These are phyloP conservation scores for Platysternon megacephalum DNA, from an alignment of 2,113 vertebrate species.

Conservation along the genomic window DNA sequence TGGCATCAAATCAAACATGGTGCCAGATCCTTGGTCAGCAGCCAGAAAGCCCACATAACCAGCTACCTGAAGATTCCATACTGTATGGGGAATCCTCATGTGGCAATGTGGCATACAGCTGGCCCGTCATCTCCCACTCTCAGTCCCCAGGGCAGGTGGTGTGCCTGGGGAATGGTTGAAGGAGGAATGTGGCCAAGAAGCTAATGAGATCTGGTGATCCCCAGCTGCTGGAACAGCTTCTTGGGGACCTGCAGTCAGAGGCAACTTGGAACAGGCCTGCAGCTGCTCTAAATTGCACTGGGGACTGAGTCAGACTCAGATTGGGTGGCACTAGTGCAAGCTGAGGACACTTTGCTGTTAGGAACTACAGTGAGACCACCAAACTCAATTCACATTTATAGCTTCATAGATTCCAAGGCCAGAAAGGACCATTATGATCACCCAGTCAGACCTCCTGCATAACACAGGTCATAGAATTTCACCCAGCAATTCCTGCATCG, in stretches of 20 bases:
- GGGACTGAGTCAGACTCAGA: background rate
- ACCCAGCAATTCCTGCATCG: background rate
- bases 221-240: background rate
- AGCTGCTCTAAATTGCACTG: background rate
- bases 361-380: background rate
- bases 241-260: too few relatives aligned
- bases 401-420: background rate
- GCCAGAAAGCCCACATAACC: background rate
- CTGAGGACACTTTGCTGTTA: background rate
- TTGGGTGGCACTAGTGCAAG: background rate
- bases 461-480: background rate
- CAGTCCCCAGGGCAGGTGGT: background rate
- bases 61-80: background rate
- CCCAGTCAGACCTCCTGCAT: background rate
- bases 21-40: background rate
- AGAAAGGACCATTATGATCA: background rate
- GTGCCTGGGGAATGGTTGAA: background rate
- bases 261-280: background rate
- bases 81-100: background rate
- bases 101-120: background rate
- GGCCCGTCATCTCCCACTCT: background rate
- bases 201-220: background rate
- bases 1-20: background rate
- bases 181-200: background rate
- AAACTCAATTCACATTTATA: background rate